Percentiles rank a stretch among this genome's conserved stretches.
Conservation (phyloP, 30 jellyfish, hydroid and myxozoan species). For the Haliclystus octoradiatus region DNA sequence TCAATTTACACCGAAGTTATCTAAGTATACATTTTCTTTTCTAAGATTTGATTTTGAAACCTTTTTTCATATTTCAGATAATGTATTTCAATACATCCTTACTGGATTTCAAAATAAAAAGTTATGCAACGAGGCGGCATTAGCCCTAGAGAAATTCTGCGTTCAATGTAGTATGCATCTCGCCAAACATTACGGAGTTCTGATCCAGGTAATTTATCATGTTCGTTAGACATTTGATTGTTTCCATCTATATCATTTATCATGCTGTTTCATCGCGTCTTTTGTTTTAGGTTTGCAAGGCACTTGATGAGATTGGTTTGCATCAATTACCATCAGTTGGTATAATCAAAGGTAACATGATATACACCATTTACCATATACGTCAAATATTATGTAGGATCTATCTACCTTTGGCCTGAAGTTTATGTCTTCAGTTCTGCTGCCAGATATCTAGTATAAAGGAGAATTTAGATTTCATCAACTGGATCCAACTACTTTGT, state of each 20-base stretch:
- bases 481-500: no score
- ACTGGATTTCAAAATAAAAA: slow-evolving; percentile 54
- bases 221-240: background rate
- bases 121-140: slow-evolving; percentile 51
- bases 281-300: slow-evolving; percentile 54
- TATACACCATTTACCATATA: no score
- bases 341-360: slow-evolving; percentile 60
- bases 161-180: slow-evolving; percentile 32
- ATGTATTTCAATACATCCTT: slow-evolving; percentile 57
- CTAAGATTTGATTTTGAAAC: no score
- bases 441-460: no score
- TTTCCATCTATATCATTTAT: background rate
- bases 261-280: background rate
- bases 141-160: slow-evolving; percentile 63
- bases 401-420: no score
- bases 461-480: no score
- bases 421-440: no score
- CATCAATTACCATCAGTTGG: slow-evolving; percentile 36
- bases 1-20: no score
- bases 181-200: slow-evolving; percentile 13
- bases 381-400: no score
- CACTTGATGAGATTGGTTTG: slow-evolving; percentile 43
- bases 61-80: slow-evolving; percentile 31
- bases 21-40: no score
- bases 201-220: slow-evolving; percentile 25